Evolutionary conservation across 2,888 invertebrate genomes (phyloP).

Genomic region (Busseola fusca): DNA sequence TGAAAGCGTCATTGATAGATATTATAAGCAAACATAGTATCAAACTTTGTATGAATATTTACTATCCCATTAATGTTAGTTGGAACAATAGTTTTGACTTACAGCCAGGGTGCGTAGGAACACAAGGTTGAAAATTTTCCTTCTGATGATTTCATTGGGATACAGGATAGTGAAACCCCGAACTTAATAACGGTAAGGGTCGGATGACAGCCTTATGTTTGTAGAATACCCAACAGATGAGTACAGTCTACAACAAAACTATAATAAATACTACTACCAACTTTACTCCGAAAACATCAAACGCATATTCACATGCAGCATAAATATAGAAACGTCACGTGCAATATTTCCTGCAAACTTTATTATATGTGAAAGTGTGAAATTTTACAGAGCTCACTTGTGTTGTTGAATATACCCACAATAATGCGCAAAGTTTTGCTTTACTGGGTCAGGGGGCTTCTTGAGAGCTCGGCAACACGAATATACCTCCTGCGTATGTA

Average conservation of each 20-base stretch:
- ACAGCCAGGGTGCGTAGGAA: constrained; percentile 33
- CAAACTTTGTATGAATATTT: constrained; percentile 49
- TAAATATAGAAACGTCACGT: constrained; percentile 54
- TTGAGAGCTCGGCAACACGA: constrained; percentile 60
- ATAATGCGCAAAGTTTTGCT: constrained; percentile 72
- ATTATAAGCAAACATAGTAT: constrained; percentile 30
- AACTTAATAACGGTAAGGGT: constrained; percentile 66
- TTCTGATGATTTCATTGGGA: constrained; percentile 63
- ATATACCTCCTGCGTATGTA: constrained; percentile 60
- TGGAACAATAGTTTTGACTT: constrained; percentile 55
- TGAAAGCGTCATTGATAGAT: constrained; percentile 32
- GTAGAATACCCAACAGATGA: constrained; percentile 51
- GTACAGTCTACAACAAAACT: constrained; percentile 60
- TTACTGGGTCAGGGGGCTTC: constrained; percentile 67
- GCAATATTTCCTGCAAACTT: constrained; percentile 55
- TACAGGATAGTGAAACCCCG: constrained; percentile 56
- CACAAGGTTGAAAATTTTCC: constrained; percentile 58
- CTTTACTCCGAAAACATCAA: constrained; percentile 20
- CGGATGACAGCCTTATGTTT: constrained; percentile 57
- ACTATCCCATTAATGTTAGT: constrained; percentile 46
- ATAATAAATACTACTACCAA: constrained; percentile 33
- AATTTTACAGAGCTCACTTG: constrained; percentile 61
- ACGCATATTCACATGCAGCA: constrained; percentile 43
- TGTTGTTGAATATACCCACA: constrained; percentile 67
- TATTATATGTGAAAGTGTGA: constrained; percentile 59